Evolutionary conservation across 2,113 vertebrate genomes (phyloP).

Genomic region (Anhinga anhinga): DNA sequence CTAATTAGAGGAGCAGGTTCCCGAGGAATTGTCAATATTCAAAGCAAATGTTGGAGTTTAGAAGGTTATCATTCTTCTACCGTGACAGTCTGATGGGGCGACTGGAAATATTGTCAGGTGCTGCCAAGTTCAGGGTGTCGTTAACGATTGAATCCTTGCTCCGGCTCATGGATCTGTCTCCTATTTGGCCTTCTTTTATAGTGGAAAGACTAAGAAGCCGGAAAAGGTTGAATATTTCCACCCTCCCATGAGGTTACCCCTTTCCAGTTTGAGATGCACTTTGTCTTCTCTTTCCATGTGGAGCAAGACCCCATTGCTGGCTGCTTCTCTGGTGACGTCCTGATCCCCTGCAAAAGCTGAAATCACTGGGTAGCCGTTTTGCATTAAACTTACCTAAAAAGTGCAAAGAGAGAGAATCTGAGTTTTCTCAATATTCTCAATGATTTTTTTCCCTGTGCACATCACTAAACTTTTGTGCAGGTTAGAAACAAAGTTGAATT

Average conservation of each 20-base stretch:
- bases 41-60: slow-evolving; percentile 78
- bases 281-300: slow-evolving; percentile 97
- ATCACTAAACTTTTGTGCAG: neutral
- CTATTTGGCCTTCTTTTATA: slow-evolving; percentile 79
- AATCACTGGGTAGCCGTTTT: slow-evolving; percentile 97
- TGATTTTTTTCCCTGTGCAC: neutral
- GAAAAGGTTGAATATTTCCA: slow-evolving; percentile 99
- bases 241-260: slow-evolving; percentile 98
- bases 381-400: slow-evolving; percentile 96
- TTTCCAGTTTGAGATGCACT: slow-evolving; percentile 96
- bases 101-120: slow-evolving; percentile 70
- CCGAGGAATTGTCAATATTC: slow-evolving; percentile 85
- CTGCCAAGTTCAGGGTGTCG: slow-evolving; percentile 73
- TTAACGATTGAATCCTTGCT: slow-evolving; percentile 68
- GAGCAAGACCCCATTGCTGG: slow-evolving; percentile 96
- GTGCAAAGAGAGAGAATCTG: slow-evolving; percentile 50
- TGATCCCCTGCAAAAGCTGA: slow-evolving; percentile 98
- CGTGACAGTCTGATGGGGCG: slow-evolving; percentile 74
- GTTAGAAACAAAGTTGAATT: neutral
- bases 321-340: slow-evolving; percentile 97
- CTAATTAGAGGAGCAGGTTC: slow-evolving; percentile 85
- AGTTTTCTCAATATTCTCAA: slow-evolving; percentile 7
- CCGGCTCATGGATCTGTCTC: slow-evolving; percentile 28
- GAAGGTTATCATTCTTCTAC: slow-evolving; percentile 81
- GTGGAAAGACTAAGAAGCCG: slow-evolving; percentile 98